Evolutionary conservation across 2,113 vertebrate genomes (phyloP).

Genomic region (Passerina amoena): DNA sequence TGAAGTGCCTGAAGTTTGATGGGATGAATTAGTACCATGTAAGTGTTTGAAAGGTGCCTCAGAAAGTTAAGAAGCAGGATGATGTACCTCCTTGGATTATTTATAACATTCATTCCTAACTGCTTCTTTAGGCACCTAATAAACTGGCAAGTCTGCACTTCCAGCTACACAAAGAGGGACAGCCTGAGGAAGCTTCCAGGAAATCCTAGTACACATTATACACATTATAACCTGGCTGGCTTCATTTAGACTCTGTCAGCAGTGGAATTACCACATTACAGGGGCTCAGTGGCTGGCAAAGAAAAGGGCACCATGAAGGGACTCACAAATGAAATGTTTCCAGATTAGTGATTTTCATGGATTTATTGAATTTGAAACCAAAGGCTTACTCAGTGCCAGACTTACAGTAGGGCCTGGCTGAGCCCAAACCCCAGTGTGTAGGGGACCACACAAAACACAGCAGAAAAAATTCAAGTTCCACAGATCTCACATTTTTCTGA

Average conservation of each 20-base stretch:
- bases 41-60: background rate
- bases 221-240: background rate
- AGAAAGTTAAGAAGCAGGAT: background rate
- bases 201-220: background rate
- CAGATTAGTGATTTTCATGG: background rate
- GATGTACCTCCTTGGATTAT: background rate
- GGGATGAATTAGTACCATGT: background rate
- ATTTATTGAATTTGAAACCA: background rate
- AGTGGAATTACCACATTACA: background rate
- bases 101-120: background rate
- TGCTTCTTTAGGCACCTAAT: background rate
- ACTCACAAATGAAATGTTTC: background rate
- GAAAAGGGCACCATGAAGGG: background rate
- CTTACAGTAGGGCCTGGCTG: background rate
- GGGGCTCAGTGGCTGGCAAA: background rate
- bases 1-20: background rate
- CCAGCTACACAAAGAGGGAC: background rate
- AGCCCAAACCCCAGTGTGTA: background rate
- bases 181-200: slow-evolving; percentile 1
- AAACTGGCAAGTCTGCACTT: background rate
- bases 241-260: background rate
- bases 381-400: background rate
- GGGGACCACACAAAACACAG: background rate
- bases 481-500: background rate
- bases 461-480: background rate